These are phyloP conservation scores for Gnathonemus longibarbis DNA, from an alignment of 2,113 vertebrate species.

Conservation along the genomic window DNA sequence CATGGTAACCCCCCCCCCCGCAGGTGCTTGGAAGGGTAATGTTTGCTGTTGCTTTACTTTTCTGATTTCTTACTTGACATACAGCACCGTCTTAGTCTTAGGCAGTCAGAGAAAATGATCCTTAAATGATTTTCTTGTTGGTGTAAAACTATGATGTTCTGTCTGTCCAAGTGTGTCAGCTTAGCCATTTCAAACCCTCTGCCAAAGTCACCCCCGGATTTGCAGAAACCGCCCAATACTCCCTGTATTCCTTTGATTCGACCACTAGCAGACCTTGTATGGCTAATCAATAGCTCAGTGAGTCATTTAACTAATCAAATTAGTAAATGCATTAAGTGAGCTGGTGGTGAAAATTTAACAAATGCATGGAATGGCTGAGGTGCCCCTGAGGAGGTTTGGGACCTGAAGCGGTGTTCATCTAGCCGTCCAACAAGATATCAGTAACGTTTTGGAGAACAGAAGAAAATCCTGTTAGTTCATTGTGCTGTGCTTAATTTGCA, in stretches of 20 bases:
- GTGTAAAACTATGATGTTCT: background rate
- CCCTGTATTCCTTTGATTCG: too few species aligned
- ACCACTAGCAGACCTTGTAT: background rate
- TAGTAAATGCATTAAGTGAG: background rate
- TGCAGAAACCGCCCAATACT: background rate
- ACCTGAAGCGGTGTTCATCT: background rate
- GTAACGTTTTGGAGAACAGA: background rate
- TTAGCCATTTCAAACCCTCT: background rate
- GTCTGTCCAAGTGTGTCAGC: background rate
- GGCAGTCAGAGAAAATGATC: background rate
- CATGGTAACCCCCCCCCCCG: background rate
- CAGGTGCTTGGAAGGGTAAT: background rate
- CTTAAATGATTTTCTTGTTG: background rate
- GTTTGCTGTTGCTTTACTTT: background rate
- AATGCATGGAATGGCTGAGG: background rate
- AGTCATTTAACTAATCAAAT: background rate
- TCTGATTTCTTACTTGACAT: background rate
- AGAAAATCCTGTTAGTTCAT: background rate
- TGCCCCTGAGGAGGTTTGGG: background rate
- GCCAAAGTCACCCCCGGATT: background rate
- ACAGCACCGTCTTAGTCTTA: background rate
- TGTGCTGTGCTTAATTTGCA: background rate
- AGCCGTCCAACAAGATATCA: background rate
- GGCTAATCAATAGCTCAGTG: background rate
- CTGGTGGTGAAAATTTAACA: background rate